Evolutionary conservation across 1,140 invertebrate genomes (phyloP).

Genomic region (Oryzaephilus surinamensis): DNA sequence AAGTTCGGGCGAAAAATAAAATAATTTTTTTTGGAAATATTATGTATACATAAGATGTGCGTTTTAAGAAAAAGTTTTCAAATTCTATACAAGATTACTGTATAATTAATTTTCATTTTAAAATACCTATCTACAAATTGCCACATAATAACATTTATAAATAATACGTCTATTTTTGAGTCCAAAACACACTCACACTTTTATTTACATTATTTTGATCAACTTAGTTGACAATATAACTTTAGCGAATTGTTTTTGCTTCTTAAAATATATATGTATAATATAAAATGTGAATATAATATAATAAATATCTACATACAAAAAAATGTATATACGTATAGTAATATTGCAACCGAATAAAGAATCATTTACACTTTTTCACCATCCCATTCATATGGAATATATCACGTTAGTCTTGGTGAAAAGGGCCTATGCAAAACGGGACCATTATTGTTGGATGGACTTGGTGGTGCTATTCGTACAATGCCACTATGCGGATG

Average conservation of each 20-base stretch:
- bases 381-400: conserved; percentile 18
- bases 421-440: conserved; percentile 44
- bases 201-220: conserved; percentile 4
- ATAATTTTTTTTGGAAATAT: too few relatives aligned
- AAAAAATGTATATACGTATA: conserved; percentile 13
- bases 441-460: conserved; percentile 27
- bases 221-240: conserved; percentile 7
- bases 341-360: conserved; percentile 26
- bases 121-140: conserved; percentile 18
- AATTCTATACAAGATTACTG: too few relatives aligned
- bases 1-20: too few relatives aligned
- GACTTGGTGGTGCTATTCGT: conserved; percentile 29
- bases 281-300: too few relatives aligned
- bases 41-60: too few relatives aligned
- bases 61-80: too few relatives aligned
- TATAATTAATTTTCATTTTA: too few relatives aligned
- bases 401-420: conserved; percentile 43
- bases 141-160: conserved; percentile 13
- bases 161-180: conserved; percentile 3
- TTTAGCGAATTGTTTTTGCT: too few relatives aligned
- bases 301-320: too few relatives aligned
- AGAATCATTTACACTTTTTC: conserved; percentile 16
- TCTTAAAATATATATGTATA: too few relatives aligned
- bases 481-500: conserved; percentile 29
- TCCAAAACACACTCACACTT: conserved; percentile 5